Percentiles rank a stretch among this genome's conserved stretches.
phyloP scores from a whole-genome alignment of 2,113 vertebrate genomes.

The Heptranchias perlo region DNA sequence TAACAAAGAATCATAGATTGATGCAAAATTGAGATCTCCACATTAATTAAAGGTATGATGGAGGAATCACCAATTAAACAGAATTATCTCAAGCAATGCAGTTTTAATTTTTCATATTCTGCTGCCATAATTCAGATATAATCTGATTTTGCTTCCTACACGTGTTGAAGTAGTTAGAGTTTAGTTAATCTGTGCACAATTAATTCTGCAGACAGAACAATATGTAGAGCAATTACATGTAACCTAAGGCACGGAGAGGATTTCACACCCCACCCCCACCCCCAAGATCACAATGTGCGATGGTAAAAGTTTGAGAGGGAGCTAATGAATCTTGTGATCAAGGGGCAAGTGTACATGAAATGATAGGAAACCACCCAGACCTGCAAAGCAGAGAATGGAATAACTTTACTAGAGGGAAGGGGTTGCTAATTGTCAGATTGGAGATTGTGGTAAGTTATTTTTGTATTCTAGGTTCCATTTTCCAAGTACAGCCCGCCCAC shows the following conservation, averaged over 20 bases:
- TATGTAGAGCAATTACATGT: background rate
- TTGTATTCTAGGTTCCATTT: background rate
- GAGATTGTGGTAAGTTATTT: background rate
- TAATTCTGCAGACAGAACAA: background rate
- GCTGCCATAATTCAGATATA: background rate
- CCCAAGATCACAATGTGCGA: background rate
- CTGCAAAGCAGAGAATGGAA: background rate
- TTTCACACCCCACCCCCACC: background rate
- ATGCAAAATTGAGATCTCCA: background rate
- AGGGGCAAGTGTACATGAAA: background rate
- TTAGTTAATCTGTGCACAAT: background rate
- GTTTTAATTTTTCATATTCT: background rate
- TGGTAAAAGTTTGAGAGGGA: background rate
- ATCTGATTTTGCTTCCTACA: background rate
- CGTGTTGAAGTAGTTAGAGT: background rate
- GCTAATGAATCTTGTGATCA: background rate
- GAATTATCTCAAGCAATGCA: conserved; percentile 3
- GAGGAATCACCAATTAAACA: background rate
- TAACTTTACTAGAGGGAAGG: background rate
- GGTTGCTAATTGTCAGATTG: background rate
- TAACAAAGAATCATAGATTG: background rate
- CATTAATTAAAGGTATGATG: background rate
- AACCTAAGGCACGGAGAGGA: background rate
- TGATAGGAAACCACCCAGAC: background rate
- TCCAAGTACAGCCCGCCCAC: background rate